Evolutionary conservation across 2,888 invertebrate species (phyloP), one percentile per base, ranked within the genome.

Genomic region (Mythimna vitellina): DNA sequence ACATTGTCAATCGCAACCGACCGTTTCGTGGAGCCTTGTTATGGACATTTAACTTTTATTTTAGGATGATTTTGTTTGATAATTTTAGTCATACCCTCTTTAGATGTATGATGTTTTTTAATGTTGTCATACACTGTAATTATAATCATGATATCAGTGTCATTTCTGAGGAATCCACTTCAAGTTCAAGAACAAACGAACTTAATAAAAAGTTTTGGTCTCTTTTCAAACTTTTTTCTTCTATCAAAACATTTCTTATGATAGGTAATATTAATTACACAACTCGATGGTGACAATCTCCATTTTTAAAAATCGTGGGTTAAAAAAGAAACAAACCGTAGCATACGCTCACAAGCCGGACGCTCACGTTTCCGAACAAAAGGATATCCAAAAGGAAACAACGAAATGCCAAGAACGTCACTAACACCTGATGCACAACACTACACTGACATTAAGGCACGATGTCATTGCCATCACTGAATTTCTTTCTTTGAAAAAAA

Each of bases 321-420:
- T 76, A 77, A 78, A 82, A 84, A 77, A 85, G 85, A 80, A 80
- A 86, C 84, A 86, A 87, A 85, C 87, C 88, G 83, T 88, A 89
- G 85, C 80, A 74, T 61, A 80, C 75, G 80, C 69, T 78, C 76
- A 78, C 80, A 80, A 83, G 83, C 86, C 83, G 84, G 85, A 74
- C 87, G 82, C 83, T 82, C 81, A 80, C 82, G 82, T 81, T 85
- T 89, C 86, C 89, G 81, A 86, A 91, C 89, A 90, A 90, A 91
- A 90, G 88, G 86, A 79, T 86, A 89, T 91, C 91, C 90, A 87
- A 88, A 87, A 86, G 70, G 81, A 84, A 86, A 88, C 87, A 87
- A 88, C 82, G 81, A 83, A 83, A 87, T 87, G 88, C 92, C 91
- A 91, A 89, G 85, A 89, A 87, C 91, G 87, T 87, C 89, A 92